Conservation (phyloP, 2,797 vertebrate genomes). For the Megalops cyprinoides region DNA sequence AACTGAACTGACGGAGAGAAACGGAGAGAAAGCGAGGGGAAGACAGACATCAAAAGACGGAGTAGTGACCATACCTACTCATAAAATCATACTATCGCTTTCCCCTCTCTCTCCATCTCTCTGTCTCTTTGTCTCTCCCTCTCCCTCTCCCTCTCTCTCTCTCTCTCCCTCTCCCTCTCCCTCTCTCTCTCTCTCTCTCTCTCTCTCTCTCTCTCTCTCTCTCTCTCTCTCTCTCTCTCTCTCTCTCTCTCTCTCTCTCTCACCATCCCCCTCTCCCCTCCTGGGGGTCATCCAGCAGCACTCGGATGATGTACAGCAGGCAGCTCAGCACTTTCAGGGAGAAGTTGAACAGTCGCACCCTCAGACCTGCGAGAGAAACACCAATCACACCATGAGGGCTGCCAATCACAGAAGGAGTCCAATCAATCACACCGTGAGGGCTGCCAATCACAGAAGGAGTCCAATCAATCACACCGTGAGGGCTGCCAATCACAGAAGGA, state of each 20-base stretch:
- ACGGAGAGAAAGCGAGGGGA: too few relatives aligned
- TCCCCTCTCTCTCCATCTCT: background rate
- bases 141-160: background rate
- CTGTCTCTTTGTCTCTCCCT: background rate
- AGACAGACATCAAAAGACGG: too few relatives aligned
- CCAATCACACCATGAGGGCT: too few relatives aligned
- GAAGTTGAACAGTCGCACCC: conserved; percentile 84
- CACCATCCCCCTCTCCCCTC: conserved; percentile 57
- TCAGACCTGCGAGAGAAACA: conserved; percentile 67
- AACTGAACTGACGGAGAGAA: too few relatives aligned
- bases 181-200: background rate
- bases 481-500: background rate
- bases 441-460: background rate
- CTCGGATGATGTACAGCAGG: conserved; percentile 79
- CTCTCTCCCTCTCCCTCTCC: conserved; percentile 55
- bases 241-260: conserved; percentile 29
- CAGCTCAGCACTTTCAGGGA: conserved; percentile 83
- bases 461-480: too few relatives aligned
- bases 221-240: background rate
- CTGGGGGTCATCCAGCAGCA: conserved; percentile 70
- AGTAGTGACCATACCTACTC: too few relatives aligned
- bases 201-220: background rate
- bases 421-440: background rate
- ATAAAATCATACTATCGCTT: too few relatives aligned
- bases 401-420: background rate